Evolutionary conservation across 2,797 vertebrate genomes (phyloP).

Genomic region (Syngnathus rostellatus): DNA sequence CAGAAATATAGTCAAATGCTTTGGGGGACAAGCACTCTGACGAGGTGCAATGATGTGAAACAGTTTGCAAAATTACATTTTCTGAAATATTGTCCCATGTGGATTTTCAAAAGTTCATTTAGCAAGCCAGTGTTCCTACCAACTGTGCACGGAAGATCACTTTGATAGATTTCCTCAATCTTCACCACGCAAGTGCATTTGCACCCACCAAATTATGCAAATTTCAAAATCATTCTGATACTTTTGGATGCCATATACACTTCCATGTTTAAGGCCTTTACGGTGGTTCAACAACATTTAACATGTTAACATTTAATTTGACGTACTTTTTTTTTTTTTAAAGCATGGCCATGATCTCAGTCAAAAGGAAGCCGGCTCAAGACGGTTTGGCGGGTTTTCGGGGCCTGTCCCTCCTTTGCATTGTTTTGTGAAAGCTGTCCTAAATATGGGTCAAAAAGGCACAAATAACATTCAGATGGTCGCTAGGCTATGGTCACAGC

Average conservation of each 20-base stretch:
- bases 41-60: conserved; percentile 72
- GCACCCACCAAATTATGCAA: conserved; percentile 6
- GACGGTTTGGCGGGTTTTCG: conserved; percentile 49
- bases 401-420: conserved; percentile 61
- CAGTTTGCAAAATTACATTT: conserved; percentile 77
- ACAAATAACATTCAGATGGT: conserved; percentile 76
- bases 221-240: not conserved
- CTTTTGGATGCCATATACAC: not conserved
- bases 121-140: conserved; percentile 62
- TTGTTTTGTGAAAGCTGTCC: conserved; percentile 72
- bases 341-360: conserved; percentile 55
- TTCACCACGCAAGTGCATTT: conserved; percentile 19
- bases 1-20: conserved; percentile 70
- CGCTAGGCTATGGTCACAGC: conserved; percentile 72
- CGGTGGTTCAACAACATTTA: not conserved
- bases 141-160: conserved; percentile 53
- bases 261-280: not conserved
- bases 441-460: conserved; percentile 71
- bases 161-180: conserved; percentile 27
- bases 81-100: conserved; percentile 70
- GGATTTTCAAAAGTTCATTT: conserved; percentile 76
- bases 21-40: conserved; percentile 71
- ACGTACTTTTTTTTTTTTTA: conserved; percentile 27
- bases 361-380: conserved; percentile 59
- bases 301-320: conserved; percentile 6